phyloP scores from a whole-genome alignment of 2,797 vertebrate genomes.

The Liparis tanakae region DNA sequence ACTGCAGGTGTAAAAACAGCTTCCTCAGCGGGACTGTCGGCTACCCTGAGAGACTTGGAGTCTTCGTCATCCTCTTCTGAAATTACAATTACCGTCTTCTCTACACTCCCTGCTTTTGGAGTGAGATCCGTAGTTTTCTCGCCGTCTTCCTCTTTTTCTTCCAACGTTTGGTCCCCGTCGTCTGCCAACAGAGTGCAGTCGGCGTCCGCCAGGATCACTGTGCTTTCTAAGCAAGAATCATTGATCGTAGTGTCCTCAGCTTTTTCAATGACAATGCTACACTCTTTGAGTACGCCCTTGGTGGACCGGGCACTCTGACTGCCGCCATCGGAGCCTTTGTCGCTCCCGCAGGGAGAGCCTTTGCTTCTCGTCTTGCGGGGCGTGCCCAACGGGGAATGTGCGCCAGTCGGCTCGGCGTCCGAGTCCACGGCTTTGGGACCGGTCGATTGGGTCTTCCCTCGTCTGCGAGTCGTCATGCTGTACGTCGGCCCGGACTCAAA shows the following conservation, averaged over 20 bases:
- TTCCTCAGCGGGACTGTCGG: slow-evolving; percentile 10
- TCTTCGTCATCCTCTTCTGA: slow-evolving; percentile 24
- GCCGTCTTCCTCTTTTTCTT: slow-evolving; percentile 14
- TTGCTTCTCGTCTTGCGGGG: slow-evolving; percentile 42
- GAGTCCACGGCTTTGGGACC: slow-evolving; percentile 51
- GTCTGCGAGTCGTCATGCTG: slow-evolving; percentile 39
- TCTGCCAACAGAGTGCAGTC: slow-evolving; percentile 70
- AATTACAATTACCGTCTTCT: background rate
- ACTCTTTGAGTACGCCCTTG: slow-evolving; percentile 3
- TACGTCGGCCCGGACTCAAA: slow-evolving; percentile 74
- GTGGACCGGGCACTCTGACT: slow-evolving; percentile 8
- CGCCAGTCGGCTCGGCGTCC: slow-evolving; percentile 64
- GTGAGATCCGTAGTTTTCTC: background rate
- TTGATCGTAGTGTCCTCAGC: slow-evolving; percentile 39
- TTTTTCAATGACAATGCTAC: slow-evolving; percentile 22
- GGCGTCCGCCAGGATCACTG: slow-evolving; percentile 51
- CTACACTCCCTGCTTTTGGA: background rate
- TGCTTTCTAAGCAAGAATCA: slow-evolving; percentile 63
- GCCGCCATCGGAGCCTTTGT: slow-evolving; percentile 73
- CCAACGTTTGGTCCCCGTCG: slow-evolving; percentile 39
- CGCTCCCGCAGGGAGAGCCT: slow-evolving; percentile 78
- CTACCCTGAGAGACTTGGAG: background rate
- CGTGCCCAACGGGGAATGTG: slow-evolving; percentile 54
- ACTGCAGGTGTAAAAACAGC: slow-evolving; percentile 51
- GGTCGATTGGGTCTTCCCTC: background rate